phyloP scores from a whole-genome alignment of 2,113 vertebrate genomes.

The Heloderma charlesbogerti region DNA sequence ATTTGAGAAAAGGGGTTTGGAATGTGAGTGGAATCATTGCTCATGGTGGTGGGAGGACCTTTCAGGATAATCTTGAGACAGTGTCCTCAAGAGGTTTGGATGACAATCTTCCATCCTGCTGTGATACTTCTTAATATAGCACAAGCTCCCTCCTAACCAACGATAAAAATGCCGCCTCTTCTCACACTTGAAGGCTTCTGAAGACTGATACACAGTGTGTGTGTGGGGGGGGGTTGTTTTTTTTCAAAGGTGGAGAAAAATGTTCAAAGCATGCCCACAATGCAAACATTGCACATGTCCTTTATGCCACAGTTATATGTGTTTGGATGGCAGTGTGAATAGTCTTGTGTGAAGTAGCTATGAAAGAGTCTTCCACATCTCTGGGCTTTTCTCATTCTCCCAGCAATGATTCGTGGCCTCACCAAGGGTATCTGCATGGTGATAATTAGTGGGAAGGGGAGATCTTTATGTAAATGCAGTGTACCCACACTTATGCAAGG shows the following conservation, averaged over 20 bases:
- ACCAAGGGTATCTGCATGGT: background rate
- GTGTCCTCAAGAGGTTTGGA: background rate
- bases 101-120: background rate
- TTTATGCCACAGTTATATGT: background rate
- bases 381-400: background rate
- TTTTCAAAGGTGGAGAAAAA: too few species aligned
- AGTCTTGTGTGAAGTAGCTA: background rate
- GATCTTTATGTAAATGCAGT: background rate
- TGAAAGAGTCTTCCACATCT: background rate
- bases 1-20: background rate
- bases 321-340: background rate
- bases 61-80: background rate
- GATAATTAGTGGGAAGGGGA: too few species aligned
- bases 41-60: background rate
- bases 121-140: background rate
- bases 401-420: background rate
- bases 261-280: background rate
- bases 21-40: background rate
- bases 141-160: background rate
- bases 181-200: background rate
- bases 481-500: background rate
- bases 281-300: background rate
- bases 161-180: background rate
- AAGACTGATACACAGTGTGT: background rate
- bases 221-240: too few species aligned